Conservation (phyloP, 1,140 invertebrate genomes). For the Harlomillsia oculata region DNA sequence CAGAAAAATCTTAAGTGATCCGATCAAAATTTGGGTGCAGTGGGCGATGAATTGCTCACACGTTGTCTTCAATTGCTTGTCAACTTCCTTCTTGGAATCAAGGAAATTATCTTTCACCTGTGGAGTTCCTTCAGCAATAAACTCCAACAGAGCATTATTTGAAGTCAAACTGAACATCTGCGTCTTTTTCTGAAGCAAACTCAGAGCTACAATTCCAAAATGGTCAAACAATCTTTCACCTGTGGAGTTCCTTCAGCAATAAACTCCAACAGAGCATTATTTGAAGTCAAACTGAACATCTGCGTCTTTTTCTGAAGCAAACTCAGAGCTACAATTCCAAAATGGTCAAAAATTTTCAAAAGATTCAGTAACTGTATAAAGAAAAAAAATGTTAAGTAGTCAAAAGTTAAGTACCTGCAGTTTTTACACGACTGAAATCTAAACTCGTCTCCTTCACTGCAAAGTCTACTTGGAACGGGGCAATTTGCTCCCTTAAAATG, state of each 20-base stretch:
- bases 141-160: conserved; percentile 85
- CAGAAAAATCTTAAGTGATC: conserved; percentile 59
- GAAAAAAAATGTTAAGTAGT: no score
- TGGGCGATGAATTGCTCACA: conserved; percentile 84
- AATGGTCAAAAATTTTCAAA: no score
- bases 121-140: conserved; percentile 80
- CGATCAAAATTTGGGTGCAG: conserved; percentile 63
- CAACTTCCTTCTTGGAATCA: conserved; percentile 90
- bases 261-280: conserved; percentile 86
- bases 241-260: conserved; percentile 80
- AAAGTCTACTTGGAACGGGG: conserved; percentile 95
- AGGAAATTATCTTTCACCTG: conserved; percentile 82
- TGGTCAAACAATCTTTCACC: conserved; percentile 82
- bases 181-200: conserved; percentile 71
- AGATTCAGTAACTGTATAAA: no score
- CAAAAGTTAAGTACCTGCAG: conserved; percentile 47
- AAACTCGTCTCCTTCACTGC: conserved; percentile 81
- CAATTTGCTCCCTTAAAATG: conserved; percentile 93
- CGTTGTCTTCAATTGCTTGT: conserved; percentile 77
- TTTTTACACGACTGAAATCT: conserved; percentile 82
- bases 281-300: conserved; percentile 76
- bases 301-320: conserved; percentile 74
- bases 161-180: conserved; percentile 76
- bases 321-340: conserved; percentile 71
- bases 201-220: conserved; percentile 69